Percentiles rank a stretch among this genome's conserved stretches.
Evolutionary conservation across 2,113 vertebrate species (phyloP).

Genomic region (Mobula birostris): DNA sequence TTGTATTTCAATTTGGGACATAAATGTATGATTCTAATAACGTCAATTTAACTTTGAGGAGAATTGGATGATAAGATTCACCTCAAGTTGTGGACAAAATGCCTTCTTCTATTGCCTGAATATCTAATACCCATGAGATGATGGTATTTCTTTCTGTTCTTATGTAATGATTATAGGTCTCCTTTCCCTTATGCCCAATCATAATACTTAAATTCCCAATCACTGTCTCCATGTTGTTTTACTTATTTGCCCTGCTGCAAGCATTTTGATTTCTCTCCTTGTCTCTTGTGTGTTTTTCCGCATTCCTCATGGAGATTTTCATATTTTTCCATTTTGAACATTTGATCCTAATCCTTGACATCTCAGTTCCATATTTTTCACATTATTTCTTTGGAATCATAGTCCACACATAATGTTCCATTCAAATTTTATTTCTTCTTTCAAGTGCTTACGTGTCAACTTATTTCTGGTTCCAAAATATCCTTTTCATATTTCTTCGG

Average conservation of each 20-base stretch:
- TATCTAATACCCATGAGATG: not conserved
- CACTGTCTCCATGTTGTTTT: not conserved
- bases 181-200: not conserved
- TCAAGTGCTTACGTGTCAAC: not conserved
- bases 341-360: not conserved
- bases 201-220: constrained; percentile 17
- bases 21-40: constrained; percentile 23
- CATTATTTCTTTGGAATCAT: not conserved
- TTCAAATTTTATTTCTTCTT: not conserved
- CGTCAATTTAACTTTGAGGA: constrained; percentile 4
- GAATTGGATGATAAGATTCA: not conserved
- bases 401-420: not conserved
- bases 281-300: not conserved
- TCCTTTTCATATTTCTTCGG: not conserved
- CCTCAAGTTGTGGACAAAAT: not conserved
- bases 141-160: not conserved
- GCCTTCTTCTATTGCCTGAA: not conserved
- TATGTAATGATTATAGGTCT: not conserved
- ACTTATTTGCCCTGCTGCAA: not conserved
- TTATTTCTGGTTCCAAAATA: not conserved
- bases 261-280: not conserved
- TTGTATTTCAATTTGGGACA: constrained; percentile 30
- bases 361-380: not conserved
- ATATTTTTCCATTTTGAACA: not conserved
- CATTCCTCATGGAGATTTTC: not conserved